Evolutionary conservation across 2,888 invertebrate genomes (phyloP), one percentile per base, ranked within the genome.

Genomic region (Melangyna quadrimaculata): DNA sequence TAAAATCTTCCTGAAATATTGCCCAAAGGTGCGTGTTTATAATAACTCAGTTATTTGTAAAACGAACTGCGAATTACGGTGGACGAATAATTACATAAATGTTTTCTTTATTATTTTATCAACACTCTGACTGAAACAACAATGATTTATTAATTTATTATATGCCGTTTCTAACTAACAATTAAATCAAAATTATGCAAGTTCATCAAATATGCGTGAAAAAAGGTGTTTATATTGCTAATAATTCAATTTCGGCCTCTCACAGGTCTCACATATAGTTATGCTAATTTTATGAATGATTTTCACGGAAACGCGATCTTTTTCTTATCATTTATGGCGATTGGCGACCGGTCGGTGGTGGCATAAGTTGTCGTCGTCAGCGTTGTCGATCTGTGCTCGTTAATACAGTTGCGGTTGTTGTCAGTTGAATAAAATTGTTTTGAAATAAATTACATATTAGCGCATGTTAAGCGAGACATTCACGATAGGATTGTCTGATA

Each of bases 371-470:
- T 9, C 22, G 59, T 22, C 19, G 32, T 2, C 32, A 12, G 5
- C 24, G 55, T 19, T 32, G 17, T 12, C 35, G 59, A 65, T 65
- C 48, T 48, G 37, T 3, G 14, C 24, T 51, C 69, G 48, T 35
- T 51, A 8, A 10, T 29, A 5, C 1, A 40, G 77, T 59, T 24
- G 9, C 1, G 17, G 32, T 3, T 14, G 67, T 22, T 65, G 63
- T 37, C 22, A 53, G 51, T 53, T 61, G 24, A 78, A 78, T 83
- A 63, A 78, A 83, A 83, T 78, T 78, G 78, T 83, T 83, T 83
- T 83, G 73, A 83, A 83, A 83, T 83, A 83, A 83, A 83, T 83
- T 78, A 78, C 82, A 72, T 78, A 82, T 82, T 82, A 78, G 82
- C 78, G 78, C 73, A 83, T 83, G 82, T 83, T 78, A 45, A 73